phyloP scores from a whole-genome alignment of 2,888 invertebrate species.

The Xanthia togata region DNA sequence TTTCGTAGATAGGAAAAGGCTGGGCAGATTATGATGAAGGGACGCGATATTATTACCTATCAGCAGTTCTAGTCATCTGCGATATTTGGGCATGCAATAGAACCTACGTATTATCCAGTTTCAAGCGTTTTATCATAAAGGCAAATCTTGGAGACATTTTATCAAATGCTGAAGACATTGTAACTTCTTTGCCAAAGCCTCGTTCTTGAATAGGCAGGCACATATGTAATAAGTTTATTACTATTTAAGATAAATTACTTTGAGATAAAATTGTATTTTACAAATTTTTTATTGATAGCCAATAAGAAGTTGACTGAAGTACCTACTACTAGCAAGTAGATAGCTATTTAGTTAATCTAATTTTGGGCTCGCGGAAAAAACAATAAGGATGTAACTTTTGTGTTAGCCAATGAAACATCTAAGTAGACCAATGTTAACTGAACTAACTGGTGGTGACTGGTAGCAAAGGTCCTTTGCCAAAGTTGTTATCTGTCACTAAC shows the following conservation, averaged over 20 bases:
- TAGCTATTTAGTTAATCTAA: neutral
- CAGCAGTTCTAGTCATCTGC: neutral
- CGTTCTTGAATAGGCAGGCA: conserved; percentile 19
- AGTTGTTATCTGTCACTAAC: neutral
- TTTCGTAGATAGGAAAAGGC: neutral
- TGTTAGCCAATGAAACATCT: neutral
- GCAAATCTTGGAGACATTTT: neutral
- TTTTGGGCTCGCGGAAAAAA: neutral
- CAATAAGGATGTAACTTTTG: neutral
- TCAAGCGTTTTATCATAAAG: neutral
- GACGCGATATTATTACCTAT: conserved; percentile 4
- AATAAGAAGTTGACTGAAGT: conserved; percentile 3
- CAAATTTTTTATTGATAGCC: neutral
- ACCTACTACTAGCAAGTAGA: neutral
- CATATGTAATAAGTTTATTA: conserved; percentile 1
- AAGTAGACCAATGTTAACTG: neutral
- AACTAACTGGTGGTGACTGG: neutral
- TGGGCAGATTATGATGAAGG: neutral
- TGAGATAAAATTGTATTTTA: conserved; percentile 4
- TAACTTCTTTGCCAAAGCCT: conserved; percentile 7
- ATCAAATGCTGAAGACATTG: no score
- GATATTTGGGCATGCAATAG: neutral
- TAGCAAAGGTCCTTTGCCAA: neutral
- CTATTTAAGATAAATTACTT: conserved; percentile 2
- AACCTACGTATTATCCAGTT: neutral